phyloP scores from a whole-genome alignment of 1,140 invertebrate species.

The Drosophila insularis region DNA sequence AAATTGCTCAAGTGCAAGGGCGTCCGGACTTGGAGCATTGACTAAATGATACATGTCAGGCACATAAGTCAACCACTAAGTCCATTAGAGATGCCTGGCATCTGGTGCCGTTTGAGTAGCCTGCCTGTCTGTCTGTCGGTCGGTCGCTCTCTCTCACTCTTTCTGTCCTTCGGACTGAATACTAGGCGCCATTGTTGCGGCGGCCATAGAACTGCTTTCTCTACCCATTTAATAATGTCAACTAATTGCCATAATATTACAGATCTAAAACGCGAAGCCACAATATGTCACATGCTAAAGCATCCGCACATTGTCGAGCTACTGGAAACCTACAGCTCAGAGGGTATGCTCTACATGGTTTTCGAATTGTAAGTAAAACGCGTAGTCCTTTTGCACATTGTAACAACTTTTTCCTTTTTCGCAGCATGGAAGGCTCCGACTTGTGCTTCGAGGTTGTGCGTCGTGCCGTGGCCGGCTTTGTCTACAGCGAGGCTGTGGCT shows the following conservation, averaged over 20 bases:
- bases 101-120: conserved; percentile 42
- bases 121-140: neutral
- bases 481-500: conserved; percentile 99
- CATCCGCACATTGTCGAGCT: conserved; percentile 99
- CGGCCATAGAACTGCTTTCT: conserved; percentile 38
- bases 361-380: conserved; percentile 97
- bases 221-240: conserved; percentile 51
- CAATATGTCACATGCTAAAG: conserved; percentile 99
- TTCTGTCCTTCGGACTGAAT: neutral
- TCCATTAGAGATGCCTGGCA: conserved; percentile 66
- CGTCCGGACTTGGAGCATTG: conserved; percentile 57
- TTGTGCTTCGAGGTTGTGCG: conserved; percentile 99
- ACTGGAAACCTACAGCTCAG: conserved; percentile 98
- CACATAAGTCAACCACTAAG: conserved; percentile 70
- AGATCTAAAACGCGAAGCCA: conserved; percentile 98
- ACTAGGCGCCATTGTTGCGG: neutral
- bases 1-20: conserved; percentile 72
- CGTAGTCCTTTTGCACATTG: conserved; percentile 11
- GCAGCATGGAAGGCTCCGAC: conserved; percentile 98
- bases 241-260: conserved; percentile 82
- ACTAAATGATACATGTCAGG: conserved; percentile 72
- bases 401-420: conserved; percentile 56
- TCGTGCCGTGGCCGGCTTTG: conserved; percentile 96
- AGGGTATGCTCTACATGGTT: conserved; percentile 99
- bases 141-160: neutral